Evolutionary conservation across 2,888 invertebrate species (phyloP), one percentile per base, ranked within the genome.

Genomic region (Enchytraeus crypticus): DNA sequence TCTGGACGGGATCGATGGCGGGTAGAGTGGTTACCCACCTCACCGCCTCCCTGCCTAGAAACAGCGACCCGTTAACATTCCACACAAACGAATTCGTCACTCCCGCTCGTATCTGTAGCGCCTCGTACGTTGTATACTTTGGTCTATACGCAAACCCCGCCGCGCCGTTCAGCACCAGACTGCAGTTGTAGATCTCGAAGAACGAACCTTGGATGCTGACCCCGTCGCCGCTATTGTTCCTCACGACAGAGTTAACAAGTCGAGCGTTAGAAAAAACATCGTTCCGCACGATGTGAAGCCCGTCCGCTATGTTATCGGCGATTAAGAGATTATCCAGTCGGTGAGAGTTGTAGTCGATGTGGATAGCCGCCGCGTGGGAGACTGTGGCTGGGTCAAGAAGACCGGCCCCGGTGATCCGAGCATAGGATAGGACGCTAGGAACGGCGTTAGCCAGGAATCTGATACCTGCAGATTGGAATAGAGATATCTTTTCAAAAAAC

Each of bases 121-220:
- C 75, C 57, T 77, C 76, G 51, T 72, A 72, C 47, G 76, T 75
- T 0, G 89, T 86, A 64, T 95, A 82, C 46, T 88, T 88, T 0
- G 96, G 92, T 79, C 97, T 88, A 74, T 96, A 97, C 58, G 88
- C 86, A 66, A 98, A 87, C 0, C 97, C 98, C 45, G 92, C 88
- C 59, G 87, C 82, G 38, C 84, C 84, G 77, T 96, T 97, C 66
- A 88, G 87, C 74, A 88, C 88, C 62, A 95, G 23, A 5, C 43
- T 34, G 53, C 64, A 64, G 54, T 60, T 62, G 71, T 74, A 71
- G 3, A 81, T 70, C 5, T 76, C 72, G 30, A 82, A 71, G 63
- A 71, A 73, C 11, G 95, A 81, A 78, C 92, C 90, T 72, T 92
- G 89, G 63, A 93, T 85, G 74, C 89, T 88, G 11, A 96, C 86